Base-by-base conservation (phyloP, 2,888 invertebrate genomes). In the Plebejus melissa region DNA sequence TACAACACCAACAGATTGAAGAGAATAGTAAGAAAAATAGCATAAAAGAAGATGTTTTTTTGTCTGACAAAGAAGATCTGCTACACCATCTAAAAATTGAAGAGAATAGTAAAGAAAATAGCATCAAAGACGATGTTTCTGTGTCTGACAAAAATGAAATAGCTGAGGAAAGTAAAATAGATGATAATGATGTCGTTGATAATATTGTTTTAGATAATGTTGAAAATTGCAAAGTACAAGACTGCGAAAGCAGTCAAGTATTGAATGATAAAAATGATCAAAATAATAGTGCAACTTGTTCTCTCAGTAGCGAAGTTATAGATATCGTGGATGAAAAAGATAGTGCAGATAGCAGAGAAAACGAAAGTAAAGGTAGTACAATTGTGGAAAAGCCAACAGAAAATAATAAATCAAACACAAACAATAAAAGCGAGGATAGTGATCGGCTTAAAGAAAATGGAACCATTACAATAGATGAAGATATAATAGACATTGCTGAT, bases 401-500 rank as follows among this genome's bases (percentile, higher is more conserved):
- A 13, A 32, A 9, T 28, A 28, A 32, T 54, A 32, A 50, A 72
- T 22, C 11, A 54, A 13, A 65, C 57, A 41, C 22, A 13, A n/a
- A 58, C 28, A 32, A 54, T 69, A n/a, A 54, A 32, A 16, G 7
- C 0, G 16, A 13, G 6, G 13, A 54, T 32, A 13, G 11, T 46
- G 57, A 74, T 50, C 57, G 60, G 16, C 50, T 32, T 74, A 46
- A 71, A 11, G 74, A 77, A 54, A 60, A 58, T 22, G 36, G 32
- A 71, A 28, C 50, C 54, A 50, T 65, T 57, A 46, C 69, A 7
- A 74, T 74, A 22, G 74, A 65, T 57, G 76, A 74, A 54, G 77
- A 81, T 60, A 75, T 79, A 1, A 80, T 77, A 60, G 69, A 76
- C 28, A 76, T 77, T 70, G 75, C 78, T 69, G 77, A 79, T 77